Evolutionary conservation across 2,888 invertebrate species (phyloP).

Genomic region (Odontocerum albicorne): DNA sequence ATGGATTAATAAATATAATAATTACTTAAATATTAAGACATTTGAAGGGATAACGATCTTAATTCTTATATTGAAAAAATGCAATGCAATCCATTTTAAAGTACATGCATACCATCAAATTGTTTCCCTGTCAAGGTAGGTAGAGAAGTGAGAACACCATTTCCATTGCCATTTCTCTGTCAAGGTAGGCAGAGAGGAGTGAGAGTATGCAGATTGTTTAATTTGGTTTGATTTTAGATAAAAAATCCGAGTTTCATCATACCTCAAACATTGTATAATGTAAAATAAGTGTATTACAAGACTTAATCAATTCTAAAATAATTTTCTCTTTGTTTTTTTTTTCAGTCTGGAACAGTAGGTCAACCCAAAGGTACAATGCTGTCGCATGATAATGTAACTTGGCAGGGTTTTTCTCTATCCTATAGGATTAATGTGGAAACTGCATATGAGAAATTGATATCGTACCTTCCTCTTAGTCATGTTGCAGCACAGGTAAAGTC

Average conservation of each 20-base stretch:
- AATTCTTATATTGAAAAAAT: too few species aligned
- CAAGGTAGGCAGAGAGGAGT: too few species aligned
- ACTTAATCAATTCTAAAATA: conserved; percentile 4
- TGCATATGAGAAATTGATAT: conserved; percentile 66
- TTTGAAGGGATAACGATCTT: too few species aligned
- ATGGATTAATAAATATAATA: too few species aligned
- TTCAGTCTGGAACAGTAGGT: conserved; percentile 84
- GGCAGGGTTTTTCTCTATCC: conserved; percentile 62
- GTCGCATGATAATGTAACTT: conserved; percentile 84
- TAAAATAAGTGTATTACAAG: neutral
- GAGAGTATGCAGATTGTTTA: too few species aligned
- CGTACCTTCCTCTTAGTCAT: conserved; percentile 87
- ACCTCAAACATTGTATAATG: too few species aligned
- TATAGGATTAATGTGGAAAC: conserved; percentile 59
- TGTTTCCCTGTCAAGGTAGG: too few species aligned
- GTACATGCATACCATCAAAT: too few species aligned
- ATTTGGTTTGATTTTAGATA: neutral
- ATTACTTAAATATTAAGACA: too few species aligned
- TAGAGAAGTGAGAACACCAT: too few species aligned
- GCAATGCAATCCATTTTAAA: too few species aligned
- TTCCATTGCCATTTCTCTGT: too few species aligned
- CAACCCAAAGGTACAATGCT: conserved; percentile 93
- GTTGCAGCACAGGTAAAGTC: conserved; percentile 85
- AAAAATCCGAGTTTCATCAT: neutral
- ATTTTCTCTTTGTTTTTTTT: conserved; percentile 35